phyloP scores from a whole-genome alignment of 1,140 invertebrate species.

The Gonioctena quinquepunctata region DNA sequence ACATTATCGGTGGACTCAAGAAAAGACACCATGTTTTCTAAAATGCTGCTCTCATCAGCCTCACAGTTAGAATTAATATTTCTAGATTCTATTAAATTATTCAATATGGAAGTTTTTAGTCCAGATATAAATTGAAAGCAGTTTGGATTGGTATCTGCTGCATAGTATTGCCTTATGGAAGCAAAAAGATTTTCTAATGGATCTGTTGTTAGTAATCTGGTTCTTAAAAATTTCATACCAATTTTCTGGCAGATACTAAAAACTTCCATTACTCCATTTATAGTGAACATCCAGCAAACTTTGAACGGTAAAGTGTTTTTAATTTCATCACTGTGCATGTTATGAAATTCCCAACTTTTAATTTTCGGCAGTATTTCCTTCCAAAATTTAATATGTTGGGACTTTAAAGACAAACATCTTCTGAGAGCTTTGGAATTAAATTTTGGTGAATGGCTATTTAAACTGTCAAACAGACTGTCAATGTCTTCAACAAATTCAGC shows the following conservation, averaged over 20 bases:
- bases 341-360: constrained; percentile 17
- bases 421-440: constrained; percentile 13
- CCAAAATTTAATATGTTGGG: constrained; percentile 21
- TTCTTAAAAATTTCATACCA: constrained; percentile 19
- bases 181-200: constrained; percentile 28
- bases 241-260: constrained; percentile 15
- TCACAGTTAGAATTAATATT: constrained; percentile 13
- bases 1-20: not conserved
- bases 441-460: constrained; percentile 14
- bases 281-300: constrained; percentile 24
- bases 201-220: constrained; percentile 21
- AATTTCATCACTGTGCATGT: not conserved
- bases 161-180: constrained; percentile 12
- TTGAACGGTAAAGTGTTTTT: constrained; percentile 13
- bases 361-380: constrained; percentile 16
- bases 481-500: constrained; percentile 28
- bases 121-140: constrained; percentile 20
- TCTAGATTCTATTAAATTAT: constrained; percentile 8
- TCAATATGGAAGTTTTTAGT: constrained; percentile 25
- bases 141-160: constrained; percentile 26
- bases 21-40: constrained; percentile 12
- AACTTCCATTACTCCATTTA: constrained; percentile 10
- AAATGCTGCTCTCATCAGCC: constrained; percentile 3
- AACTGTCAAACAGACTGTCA: constrained; percentile 25
- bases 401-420: constrained; percentile 12